Conservation (phyloP, 2,113 vertebrate species). For the cattle (Bos taurus) region ARS-UCD2.0 NC_037328.1:89342501-89343000, state of each 20-base stretch:
- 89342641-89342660: constrained; percentile 21
- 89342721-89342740: constrained; percentile 22
- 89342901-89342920: not conserved
- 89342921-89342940: not conserved
- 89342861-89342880: constrained; percentile 25
- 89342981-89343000: not conserved
- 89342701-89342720: not conserved
- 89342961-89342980: not conserved
- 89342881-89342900: not conserved
- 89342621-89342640: not conserved
- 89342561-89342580: constrained; percentile 31
- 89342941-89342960: not conserved
- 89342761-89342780: not conserved
- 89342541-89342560: not conserved
- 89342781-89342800: constrained; percentile 33
- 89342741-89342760: constrained; percentile 21
- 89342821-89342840: not conserved
- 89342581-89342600: not conserved
- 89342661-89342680: constrained; percentile 11
- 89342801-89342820: not conserved
- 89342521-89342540: not conserved
- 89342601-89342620: constrained; percentile 27
- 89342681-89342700: not conserved
- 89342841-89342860: constrained; percentile 5
- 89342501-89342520: not conserved